Conservation (phyloP, 2,113 vertebrate genomes). For the Amblyopsis rosae region DNA sequence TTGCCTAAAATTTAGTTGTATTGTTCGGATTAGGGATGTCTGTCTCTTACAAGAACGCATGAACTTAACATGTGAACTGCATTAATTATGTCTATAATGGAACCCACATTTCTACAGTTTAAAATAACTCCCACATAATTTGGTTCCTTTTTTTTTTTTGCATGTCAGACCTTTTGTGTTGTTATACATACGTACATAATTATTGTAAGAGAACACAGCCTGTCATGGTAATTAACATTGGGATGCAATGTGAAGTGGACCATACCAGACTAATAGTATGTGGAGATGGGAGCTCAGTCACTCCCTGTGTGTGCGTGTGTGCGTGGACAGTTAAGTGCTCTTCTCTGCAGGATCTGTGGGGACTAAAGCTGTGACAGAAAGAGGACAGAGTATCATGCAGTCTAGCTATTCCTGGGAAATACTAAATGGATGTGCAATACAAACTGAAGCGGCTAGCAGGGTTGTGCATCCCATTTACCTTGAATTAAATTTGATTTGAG, state of each 20-base stretch:
- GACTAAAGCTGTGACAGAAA: conserved; percentile 27
- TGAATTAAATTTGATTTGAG: too few species aligned
- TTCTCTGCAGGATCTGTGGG: conserved; percentile 12
- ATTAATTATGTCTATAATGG: conserved; percentile 2
- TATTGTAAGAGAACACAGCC: neutral
- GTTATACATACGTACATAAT: neutral
- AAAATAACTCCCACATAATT: neutral
- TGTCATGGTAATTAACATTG: neutral
- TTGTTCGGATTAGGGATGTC: conserved; percentile 10
- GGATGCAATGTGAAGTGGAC: neutral
- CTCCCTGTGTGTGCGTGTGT: conserved; percentile 7
- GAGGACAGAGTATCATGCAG: conserved; percentile 24
- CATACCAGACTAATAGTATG: neutral
- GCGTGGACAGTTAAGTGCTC: neutral
- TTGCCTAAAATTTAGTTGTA: conserved; percentile 23
- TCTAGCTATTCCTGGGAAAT: conserved; percentile 12
- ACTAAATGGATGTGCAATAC: neutral
- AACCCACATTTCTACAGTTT: neutral
- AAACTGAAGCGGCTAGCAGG: neutral
- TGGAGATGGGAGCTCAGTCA: conserved; percentile 5
- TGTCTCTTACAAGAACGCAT: too few species aligned
- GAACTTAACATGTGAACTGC: too few species aligned
- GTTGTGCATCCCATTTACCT: neutral
- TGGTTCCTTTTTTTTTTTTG: neutral
- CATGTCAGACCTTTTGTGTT: neutral